phyloP scores from a whole-genome alignment of 2,888 invertebrate genomes.

The Augochlorella aurata region DNA sequence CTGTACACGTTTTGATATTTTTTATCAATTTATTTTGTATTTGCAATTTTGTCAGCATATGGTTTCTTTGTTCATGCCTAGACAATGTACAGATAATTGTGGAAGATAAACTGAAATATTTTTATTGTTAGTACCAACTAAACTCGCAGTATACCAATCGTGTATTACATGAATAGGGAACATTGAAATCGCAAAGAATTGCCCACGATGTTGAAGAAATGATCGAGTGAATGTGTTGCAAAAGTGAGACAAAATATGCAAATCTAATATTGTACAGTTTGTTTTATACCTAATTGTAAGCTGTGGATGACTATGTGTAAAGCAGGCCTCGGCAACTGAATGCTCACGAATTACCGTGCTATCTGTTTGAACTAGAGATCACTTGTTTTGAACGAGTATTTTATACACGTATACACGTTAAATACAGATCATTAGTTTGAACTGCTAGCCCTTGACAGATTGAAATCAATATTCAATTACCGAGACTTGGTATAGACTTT shows the following conservation, averaged over 20 bases:
- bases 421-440: too few species aligned
- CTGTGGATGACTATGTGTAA: conserved; percentile 40
- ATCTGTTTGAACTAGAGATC: too few species aligned
- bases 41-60: not conserved
- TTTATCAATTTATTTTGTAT: not conserved
- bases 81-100: not conserved
- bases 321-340: too few species aligned
- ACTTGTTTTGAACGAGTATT: too few species aligned
- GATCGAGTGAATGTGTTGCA: conserved; percentile 32
- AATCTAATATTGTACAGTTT: conserved; percentile 66
- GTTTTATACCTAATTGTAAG: conserved; percentile 65
- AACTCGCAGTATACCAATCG: conserved; percentile 7
- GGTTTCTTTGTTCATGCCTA: not conserved
- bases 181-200: conserved; percentile 25
- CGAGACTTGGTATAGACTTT: conserved; percentile 20
- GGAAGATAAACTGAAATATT: conserved; percentile 6
- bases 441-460: too few species aligned
- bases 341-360: too few species aligned
- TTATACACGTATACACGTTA: too few species aligned
- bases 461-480: too few species aligned
- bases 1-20: not conserved
- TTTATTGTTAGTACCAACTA: not conserved
- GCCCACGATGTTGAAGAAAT: conserved; percentile 32
- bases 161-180: conserved; percentile 30
- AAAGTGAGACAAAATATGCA: conserved; percentile 24